Conservation (phyloP, 2,113 vertebrate species). For the Hyla sarda region DNA sequence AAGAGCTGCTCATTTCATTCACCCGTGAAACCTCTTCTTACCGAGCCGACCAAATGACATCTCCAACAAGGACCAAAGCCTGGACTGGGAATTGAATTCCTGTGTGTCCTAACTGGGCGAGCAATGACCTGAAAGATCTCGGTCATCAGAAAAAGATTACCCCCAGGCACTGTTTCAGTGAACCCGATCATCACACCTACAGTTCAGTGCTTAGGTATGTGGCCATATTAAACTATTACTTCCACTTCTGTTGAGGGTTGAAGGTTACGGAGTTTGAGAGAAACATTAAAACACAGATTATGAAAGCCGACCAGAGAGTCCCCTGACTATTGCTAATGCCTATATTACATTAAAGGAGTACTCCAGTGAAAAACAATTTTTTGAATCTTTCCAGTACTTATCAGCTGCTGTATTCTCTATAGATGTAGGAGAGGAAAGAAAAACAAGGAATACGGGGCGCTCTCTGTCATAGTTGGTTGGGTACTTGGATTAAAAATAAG, state of each 20-base stretch:
- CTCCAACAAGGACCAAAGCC: slow-evolving; percentile 16
- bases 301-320: neutral
- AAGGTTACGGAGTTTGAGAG: neutral
- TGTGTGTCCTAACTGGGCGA: slow-evolving; percentile 12
- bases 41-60: slow-evolving; percentile 35
- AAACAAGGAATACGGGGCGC: too few relatives aligned
- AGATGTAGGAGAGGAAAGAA: too few relatives aligned
- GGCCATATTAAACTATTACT: slow-evolving; percentile 42
- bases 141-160: slow-evolving; percentile 44
- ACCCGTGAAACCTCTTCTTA: slow-evolving; percentile 24
- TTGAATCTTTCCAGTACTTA: too few relatives aligned
- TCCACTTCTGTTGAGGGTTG: slow-evolving; percentile 39
- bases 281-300: neutral
- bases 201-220: slow-evolving; percentile 56
- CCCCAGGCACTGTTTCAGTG: slow-evolving; percentile 34
- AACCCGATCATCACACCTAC: slow-evolving; percentile 55
- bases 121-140: slow-evolving; percentile 39
- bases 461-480: too few relatives aligned
- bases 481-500: too few relatives aligned
- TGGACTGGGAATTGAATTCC: slow-evolving; percentile 17
- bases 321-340: neutral
- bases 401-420: too few relatives aligned
- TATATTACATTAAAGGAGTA: neutral
- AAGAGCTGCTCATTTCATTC: slow-evolving; percentile 37
- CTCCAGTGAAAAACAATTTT: too few relatives aligned